Percentiles rank a stretch among this genome's conserved stretches.
phyloP scores from a whole-genome alignment of 2,797 vertebrate species.

The Chelon labrosus region DNA sequence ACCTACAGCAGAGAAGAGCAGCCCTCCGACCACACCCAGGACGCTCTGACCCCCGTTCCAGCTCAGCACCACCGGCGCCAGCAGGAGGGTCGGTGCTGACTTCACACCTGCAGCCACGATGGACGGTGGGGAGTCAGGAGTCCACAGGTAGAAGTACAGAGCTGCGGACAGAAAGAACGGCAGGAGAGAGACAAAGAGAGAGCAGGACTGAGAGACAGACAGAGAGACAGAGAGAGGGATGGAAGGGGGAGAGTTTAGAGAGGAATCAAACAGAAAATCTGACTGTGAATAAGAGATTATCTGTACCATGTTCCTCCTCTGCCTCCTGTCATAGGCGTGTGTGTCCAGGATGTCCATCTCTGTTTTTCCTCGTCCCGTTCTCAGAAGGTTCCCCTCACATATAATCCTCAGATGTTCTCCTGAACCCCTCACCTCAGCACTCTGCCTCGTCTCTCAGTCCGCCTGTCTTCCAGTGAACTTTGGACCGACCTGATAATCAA shows the following conservation, averaged over 20 bases:
- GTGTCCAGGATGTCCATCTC: conserved; percentile 88
- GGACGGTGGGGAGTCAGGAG: conserved; percentile 75
- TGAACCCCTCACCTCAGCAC: conserved; percentile 11
- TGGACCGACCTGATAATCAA: conserved; percentile 81
- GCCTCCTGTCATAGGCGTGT: conserved; percentile 78
- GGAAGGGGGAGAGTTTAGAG: no score
- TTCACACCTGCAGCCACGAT: conserved; percentile 83
- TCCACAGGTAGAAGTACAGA: conserved; percentile 85
- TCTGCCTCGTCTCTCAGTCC: conserved; percentile 43
- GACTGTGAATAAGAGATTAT: not conserved
- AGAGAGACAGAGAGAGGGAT: not conserved
- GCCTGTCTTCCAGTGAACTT: conserved; percentile 74
- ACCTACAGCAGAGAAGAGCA: conserved; percentile 86
- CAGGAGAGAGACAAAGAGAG: conserved; percentile 77
- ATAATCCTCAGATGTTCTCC: conserved; percentile 27
- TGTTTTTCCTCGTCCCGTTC: no score
- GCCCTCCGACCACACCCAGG: conserved; percentile 82
- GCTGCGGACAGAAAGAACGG: conserved; percentile 79
- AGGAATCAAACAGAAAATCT: not conserved
- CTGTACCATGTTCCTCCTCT: conserved; percentile 83
- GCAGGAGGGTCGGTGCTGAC: conserved; percentile 80
- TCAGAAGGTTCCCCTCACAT: conserved; percentile 6
- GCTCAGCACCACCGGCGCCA: conserved; percentile 78
- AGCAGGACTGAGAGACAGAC: conserved; percentile 73
- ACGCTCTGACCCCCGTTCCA: conserved; percentile 71